Base-by-base conservation (phyloP, 2,797 vertebrate species). In the Calcarius lapponicus region DNA sequence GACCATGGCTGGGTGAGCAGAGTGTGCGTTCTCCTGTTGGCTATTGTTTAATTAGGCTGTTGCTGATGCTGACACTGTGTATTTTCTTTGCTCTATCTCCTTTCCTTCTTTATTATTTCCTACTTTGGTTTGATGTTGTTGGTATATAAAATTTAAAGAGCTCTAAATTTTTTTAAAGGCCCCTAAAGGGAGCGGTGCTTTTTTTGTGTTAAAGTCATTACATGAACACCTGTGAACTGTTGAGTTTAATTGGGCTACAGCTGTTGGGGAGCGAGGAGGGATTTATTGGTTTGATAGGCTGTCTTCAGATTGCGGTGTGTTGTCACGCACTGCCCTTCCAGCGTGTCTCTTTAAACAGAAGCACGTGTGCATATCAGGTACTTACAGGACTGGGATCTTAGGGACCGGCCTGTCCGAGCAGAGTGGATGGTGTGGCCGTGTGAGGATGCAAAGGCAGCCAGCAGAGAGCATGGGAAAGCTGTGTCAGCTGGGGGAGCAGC, bases 121-220 rank as follows among this genome's bases (percentile, higher is more conserved):
- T 98, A 93, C 90, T 93, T 94, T 86, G 88, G 97, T 97, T 98
- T 98, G 98, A 98, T 98, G 97, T 97, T 96, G 97, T 97, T 96
- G 97, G 97, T 97, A 97, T 98, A 98, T 98, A 98, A 98, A 98
- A 98, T 97, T 98, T 98, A 98, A 98, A 98, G 97, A 98, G 97
- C 97, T 98, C 97, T 97, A 97, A 98, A 97, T 97, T 97, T 98
- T 97, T 97, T 96, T 94, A 97, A 98, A 97, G 97, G 97, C 96
- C 97, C 97, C 97, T 98, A 96, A 98, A 98, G 98, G 96, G 97
- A 98, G 72, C 87, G 13, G 95, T 80, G 96, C 88, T 92, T 97
- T 96, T 97, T 97, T 96, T 93, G 95, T 95, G 93, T 69, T 47
- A 95, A 96, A 97, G 95, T 97, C 98, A 97, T 98, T 98, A 97